Evolutionary conservation across 2,888 invertebrate genomes (phyloP).

Genomic region (Leptothorax acervorum): DNA sequence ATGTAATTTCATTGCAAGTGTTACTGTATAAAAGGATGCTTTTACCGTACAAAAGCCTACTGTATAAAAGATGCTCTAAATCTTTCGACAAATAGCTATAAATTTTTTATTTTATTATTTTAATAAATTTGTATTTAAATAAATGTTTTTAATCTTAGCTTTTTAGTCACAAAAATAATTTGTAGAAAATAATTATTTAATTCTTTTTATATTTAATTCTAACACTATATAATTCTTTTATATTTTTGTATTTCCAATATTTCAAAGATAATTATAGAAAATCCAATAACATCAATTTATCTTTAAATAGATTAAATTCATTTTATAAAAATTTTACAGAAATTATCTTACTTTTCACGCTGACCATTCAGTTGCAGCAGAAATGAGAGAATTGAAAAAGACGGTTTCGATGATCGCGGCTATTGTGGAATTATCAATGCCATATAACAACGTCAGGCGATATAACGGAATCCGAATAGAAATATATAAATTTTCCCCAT

Average conservation of each 20-base stretch:
- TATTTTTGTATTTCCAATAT: too few species aligned
- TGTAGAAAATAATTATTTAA: not conserved
- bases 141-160: not conserved
- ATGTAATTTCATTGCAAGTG: constrained; percentile 18
- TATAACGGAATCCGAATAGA: constrained; percentile 40
- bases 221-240: too few species aligned
- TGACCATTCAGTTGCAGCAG: not conserved
- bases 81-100: not conserved
- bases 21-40: constrained; percentile 13
- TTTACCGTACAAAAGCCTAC: not conserved
- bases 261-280: not conserved
- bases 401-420: not conserved
- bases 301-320: not conserved
- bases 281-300: not conserved
- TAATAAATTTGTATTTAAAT: not conserved
- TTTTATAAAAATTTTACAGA: not conserved
- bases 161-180: not conserved
- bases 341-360: not conserved
- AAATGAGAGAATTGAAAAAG: not conserved
- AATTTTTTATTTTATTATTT: not conserved
- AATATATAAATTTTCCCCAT: constrained; percentile 44
- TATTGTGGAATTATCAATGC: constrained; percentile 14
- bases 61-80: not conserved
- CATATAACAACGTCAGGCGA: not conserved
- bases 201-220: not conserved